Percentiles rank a stretch among this genome's conserved stretches.
phyloP scores from a whole-genome alignment of 2,113 vertebrate genomes.

The Motacilla tschutschensis region DNA sequence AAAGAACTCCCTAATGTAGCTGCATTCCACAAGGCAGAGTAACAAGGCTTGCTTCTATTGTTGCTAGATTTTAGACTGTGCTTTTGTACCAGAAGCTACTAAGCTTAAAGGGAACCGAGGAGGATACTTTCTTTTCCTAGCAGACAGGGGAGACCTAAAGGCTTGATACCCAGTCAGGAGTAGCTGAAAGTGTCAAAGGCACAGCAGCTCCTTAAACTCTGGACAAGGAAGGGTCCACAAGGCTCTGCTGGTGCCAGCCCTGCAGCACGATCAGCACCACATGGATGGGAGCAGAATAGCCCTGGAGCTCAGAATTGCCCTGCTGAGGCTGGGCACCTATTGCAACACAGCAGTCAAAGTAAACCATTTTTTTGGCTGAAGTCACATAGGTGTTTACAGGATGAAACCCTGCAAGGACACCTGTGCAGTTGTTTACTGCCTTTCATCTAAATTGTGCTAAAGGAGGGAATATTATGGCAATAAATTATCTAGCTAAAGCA shows the following conservation, averaged over 20 bases:
- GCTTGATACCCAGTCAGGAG: neutral
- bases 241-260: neutral
- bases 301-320: neutral
- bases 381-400: neutral
- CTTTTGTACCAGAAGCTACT: neutral
- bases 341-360: neutral
- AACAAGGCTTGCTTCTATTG: neutral
- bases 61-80: neutral
- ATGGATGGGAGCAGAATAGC: neutral
- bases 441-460: neutral
- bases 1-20: neutral
- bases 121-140: neutral
- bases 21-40: neutral
- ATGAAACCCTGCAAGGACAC: neutral
- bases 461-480: neutral
- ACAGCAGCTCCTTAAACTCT: neutral
- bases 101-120: neutral
- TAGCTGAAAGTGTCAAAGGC: neutral
- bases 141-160: neutral
- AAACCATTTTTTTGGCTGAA: neutral
- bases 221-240: neutral
- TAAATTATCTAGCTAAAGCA: neutral
- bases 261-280: accelerated
- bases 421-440: neutral
- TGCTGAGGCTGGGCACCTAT: neutral